These are phyloP conservation scores for Acronicta psi DNA, from an alignment of 2,888 invertebrate species.

Conservation along the genomic window DNA sequence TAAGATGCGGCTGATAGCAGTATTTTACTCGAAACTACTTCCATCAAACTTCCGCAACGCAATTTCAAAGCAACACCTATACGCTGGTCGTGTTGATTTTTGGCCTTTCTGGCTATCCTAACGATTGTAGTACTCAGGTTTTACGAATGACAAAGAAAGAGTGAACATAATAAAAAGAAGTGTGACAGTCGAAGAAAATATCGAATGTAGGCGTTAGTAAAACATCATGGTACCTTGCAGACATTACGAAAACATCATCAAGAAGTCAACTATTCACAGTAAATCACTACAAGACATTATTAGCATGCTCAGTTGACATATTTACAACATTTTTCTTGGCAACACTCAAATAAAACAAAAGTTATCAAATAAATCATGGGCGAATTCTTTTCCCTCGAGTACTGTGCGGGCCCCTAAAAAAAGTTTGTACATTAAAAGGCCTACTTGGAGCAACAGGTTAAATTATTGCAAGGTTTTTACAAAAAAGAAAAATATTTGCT, in stretches of 20 bases:
- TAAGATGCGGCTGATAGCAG: no score
- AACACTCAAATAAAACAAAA: slow-evolving; percentile 46
- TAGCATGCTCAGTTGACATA: slow-evolving; percentile 33
- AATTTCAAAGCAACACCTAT: no score
- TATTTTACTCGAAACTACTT: no score
- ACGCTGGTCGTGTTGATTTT: no score
- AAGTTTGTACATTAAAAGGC: slow-evolving; percentile 45
- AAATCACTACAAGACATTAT: slow-evolving; percentile 19
- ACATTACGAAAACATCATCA: not conserved
- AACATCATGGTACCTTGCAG: not conserved
- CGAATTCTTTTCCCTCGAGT: slow-evolving; percentile 33
- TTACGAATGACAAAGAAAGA: no score
- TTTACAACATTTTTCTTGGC: slow-evolving; percentile 32
- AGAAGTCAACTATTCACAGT: slow-evolving; percentile 8
- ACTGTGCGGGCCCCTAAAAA: slow-evolving; percentile 40
- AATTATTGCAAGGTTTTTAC: slow-evolving; percentile 30
- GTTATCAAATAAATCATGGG: slow-evolving; percentile 44
- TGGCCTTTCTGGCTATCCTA: no score
- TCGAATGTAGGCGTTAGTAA: no score
- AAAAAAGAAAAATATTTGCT: slow-evolving; percentile 3
- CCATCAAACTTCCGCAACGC: no score
- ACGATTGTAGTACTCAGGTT: no score
- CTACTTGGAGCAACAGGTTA: slow-evolving; percentile 55
- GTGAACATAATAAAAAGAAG: no score
- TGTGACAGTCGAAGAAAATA: no score